Percentiles rank a stretch among this genome's conserved stretches.
These are phyloP conservation scores for Pelosia muscerda DNA, from an alignment of 2,888 invertebrate genomes.

Conservation along the genomic window DNA sequence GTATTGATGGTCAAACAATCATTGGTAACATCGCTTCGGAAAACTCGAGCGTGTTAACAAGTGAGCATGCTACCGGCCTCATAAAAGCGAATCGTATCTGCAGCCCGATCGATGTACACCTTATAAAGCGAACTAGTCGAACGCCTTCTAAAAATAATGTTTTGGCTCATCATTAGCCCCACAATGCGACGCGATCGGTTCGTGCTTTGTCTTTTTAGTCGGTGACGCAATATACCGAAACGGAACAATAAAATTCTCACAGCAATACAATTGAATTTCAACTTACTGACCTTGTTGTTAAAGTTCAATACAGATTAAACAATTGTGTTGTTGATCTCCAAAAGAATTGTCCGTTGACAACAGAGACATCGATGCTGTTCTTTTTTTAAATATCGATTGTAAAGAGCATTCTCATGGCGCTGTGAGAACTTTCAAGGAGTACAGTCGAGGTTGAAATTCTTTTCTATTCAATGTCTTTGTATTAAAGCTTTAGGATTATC, in stretches of 20 bases:
- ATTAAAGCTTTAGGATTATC: slow-evolving; percentile 59
- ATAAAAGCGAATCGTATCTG: slow-evolving; percentile 74
- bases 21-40: slow-evolving; percentile 45
- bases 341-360: slow-evolving; percentile 85
- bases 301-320: slow-evolving; percentile 48
- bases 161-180: slow-evolving; percentile 82
- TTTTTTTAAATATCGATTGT: slow-evolving; percentile 86
- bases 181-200: slow-evolving; percentile 77
- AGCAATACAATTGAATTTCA: slow-evolving; percentile 44
- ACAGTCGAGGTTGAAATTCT: slow-evolving; percentile 78
- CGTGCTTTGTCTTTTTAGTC: slow-evolving; percentile 85
- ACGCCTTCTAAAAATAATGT: slow-evolving; percentile 81
- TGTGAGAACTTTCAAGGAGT: slow-evolving; percentile 81
- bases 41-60: slow-evolving; percentile 54
- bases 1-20: slow-evolving; percentile 43
- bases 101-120: slow-evolving; percentile 64
- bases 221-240: slow-evolving; percentile 84
- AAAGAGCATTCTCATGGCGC: slow-evolving; percentile 84
- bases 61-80: slow-evolving; percentile 72
- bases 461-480: slow-evolving; percentile 77
- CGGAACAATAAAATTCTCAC: slow-evolving; percentile 74
- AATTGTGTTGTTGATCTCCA: slow-evolving; percentile 68
- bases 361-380: slow-evolving; percentile 84
- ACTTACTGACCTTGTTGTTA: slow-evolving; percentile 45
- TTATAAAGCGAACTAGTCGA: slow-evolving; percentile 67